Percentiles rank a stretch among this genome's conserved stretches.
Conservation (phyloP, 1,140 invertebrate genomes). For the Whitmania pigra region DNA sequence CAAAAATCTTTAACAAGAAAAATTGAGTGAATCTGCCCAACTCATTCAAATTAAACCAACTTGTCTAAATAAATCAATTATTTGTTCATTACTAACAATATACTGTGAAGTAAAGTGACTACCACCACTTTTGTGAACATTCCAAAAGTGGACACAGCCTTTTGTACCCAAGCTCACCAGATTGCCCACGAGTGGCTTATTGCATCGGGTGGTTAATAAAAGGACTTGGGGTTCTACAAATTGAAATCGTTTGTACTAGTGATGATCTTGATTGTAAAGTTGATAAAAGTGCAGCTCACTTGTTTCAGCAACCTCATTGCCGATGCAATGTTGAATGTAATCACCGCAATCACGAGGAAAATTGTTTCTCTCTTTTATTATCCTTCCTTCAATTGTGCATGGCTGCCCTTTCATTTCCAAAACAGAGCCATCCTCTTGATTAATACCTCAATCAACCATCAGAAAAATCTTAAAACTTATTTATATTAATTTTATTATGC, state of each 20-base stretch:
- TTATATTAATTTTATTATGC: no score
- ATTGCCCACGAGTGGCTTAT: neutral
- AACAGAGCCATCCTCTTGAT: no score
- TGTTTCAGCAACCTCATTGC: neutral
- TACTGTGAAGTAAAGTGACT: neutral
- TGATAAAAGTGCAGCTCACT: neutral
- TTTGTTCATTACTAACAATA: neutral
- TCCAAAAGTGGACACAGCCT: slow-evolving; percentile 42
- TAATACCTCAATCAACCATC: no score
- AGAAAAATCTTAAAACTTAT: no score
- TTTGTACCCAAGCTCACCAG: slow-evolving; percentile 32
- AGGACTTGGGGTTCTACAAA: neutral
- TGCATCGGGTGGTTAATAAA: neutral
- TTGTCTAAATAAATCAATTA: no score
- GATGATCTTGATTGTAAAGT: no score
- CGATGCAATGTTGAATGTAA: neutral
- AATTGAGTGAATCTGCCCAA: neutral
- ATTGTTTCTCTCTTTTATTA: neutral
- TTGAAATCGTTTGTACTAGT: no score
- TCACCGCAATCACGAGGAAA: neutral
- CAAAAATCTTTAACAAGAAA: no score
- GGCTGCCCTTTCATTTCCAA: no score
- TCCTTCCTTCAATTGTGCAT: no score
- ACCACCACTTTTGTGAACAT: slow-evolving; percentile 33
- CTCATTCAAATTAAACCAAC: no score